These are phyloP conservation scores for Brachyalestes nurse DNA, from an alignment of 2,797 vertebrate species.

Conservation along the genomic window DNA sequence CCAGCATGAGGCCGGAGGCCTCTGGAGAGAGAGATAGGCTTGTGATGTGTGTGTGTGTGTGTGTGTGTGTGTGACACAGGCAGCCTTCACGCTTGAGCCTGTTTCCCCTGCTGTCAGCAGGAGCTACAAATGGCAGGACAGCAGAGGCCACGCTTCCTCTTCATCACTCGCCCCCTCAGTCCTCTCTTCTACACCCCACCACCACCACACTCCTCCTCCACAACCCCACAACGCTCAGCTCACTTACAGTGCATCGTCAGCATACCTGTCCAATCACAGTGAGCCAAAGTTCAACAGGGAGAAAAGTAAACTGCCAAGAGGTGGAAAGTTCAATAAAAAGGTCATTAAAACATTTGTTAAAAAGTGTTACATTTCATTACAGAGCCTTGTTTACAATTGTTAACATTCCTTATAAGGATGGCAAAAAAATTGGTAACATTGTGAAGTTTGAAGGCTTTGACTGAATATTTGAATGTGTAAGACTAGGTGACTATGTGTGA, in stretches of 20 bases:
- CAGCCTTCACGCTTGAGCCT: slow-evolving; percentile 23
- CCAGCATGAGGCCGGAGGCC: slow-evolving; percentile 36
- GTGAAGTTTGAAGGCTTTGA: too few species aligned
- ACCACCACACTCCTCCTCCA: slow-evolving; percentile 20
- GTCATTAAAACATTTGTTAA: too few species aligned
- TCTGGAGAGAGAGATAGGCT: slow-evolving; percentile 25
- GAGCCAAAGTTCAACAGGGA: too few species aligned
- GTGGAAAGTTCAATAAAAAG: too few species aligned
- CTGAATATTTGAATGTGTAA: too few species aligned
- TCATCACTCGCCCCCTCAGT: slow-evolving; percentile 77
- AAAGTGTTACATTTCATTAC: not conserved
- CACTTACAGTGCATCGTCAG: not conserved
- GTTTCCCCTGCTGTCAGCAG: slow-evolving; percentile 26
- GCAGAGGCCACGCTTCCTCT: slow-evolving; percentile 75
- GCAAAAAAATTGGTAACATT: not conserved
- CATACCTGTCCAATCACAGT: not conserved
- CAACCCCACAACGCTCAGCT: not conserved
- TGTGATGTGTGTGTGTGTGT: not conserved
- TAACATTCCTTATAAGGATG: not conserved
- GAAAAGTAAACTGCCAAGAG: too few species aligned
- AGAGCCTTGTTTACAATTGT: not conserved
- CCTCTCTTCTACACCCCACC: slow-evolving; percentile 63
- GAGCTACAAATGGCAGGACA: slow-evolving; percentile 73
- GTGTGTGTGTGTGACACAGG: not conserved
- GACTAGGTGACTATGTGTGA: not conserved